Evolutionary conservation across 2,888 invertebrate genomes (phyloP).

Genomic region (Tridacna gigas): DNA sequence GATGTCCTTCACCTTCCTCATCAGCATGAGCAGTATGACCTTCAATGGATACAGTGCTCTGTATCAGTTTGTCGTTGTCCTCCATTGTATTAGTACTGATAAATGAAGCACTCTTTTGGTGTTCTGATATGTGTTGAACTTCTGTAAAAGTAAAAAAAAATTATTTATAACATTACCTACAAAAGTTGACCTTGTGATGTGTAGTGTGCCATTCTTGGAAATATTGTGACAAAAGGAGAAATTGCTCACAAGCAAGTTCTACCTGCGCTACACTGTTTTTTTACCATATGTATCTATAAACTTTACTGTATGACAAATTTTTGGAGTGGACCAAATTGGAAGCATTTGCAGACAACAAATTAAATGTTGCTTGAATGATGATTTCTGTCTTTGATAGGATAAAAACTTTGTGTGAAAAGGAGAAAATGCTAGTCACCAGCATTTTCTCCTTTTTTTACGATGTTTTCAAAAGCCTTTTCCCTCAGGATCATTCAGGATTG

Average conservation of each 20-base stretch:
- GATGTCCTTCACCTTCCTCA: slow-evolving; percentile 71
- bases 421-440: neutral
- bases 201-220: neutral
- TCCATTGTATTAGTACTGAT: slow-evolving; percentile 74
- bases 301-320: too few species aligned
- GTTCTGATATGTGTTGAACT: slow-evolving; percentile 50
- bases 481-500: neutral
- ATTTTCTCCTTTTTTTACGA: slow-evolving; percentile 1
- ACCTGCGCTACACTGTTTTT: too few species aligned
- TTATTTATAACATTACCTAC: neutral
- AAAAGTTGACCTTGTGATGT: neutral
- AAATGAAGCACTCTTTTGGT: slow-evolving; percentile 79
- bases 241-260: too few species aligned
- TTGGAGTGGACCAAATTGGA: too few species aligned
- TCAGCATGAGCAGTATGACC: slow-evolving; percentile 71
- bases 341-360: too few species aligned
- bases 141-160: slow-evolving; percentile 27
- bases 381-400: neutral
- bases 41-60: slow-evolving; percentile 78
- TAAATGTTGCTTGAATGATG: neutral
- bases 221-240: neutral
- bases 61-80: slow-evolving; percentile 73
- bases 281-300: too few species aligned
- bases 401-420: neutral
- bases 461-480: neutral